Conservation (phyloP, 2,797 vertebrate genomes). For the Phataginus tetradactyla region DNA sequence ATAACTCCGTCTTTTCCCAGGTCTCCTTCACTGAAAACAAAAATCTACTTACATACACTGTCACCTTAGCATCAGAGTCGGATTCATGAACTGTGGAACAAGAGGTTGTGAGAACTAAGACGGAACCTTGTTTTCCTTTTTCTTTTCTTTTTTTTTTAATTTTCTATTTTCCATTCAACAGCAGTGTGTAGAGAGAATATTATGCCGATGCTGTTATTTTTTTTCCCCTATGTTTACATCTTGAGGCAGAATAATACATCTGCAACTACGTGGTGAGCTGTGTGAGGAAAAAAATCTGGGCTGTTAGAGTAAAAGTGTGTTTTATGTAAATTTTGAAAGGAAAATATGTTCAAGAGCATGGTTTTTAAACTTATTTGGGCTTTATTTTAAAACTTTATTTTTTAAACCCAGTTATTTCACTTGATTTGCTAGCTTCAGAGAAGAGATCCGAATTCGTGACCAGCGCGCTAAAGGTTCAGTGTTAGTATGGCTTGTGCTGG, state of each 20-base stretch:
- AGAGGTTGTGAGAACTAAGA: slow-evolving; percentile 86
- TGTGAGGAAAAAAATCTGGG: slow-evolving; percentile 76
- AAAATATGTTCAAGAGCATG: slow-evolving; percentile 80
- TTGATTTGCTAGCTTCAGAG: slow-evolving; percentile 85
- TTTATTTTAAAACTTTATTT: slow-evolving; percentile 81
- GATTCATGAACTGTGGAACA: slow-evolving; percentile 87
- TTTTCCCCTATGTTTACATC: slow-evolving; percentile 82
- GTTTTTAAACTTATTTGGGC: slow-evolving; percentile 80
- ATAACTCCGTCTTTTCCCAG: slow-evolving; percentile 69
- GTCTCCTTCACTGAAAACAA: slow-evolving; percentile 86
- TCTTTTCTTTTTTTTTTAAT: slow-evolving; percentile 75
- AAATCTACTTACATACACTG: slow-evolving; percentile 88
- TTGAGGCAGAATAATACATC: slow-evolving; percentile 80
- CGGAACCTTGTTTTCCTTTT: slow-evolving; percentile 82
- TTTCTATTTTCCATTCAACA: slow-evolving; percentile 85
- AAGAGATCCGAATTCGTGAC: slow-evolving; percentile 86
- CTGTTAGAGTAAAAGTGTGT: slow-evolving; percentile 79
- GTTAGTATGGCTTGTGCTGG: slow-evolving; percentile 88
- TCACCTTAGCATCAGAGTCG: slow-evolving; percentile 90
- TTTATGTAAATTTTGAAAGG: slow-evolving; percentile 84
- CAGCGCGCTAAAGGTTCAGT: slow-evolving; percentile 87
- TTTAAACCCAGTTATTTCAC: slow-evolving; percentile 80
- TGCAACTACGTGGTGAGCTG: slow-evolving; percentile 76
- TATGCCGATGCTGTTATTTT: slow-evolving; percentile 84
- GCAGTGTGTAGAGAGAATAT: slow-evolving; percentile 86